A percentile compares a stretch with the other conserved stretches of the same genome.
phyloP scores from a whole-genome alignment of 2,888 invertebrate species.

The Chrysolina oricalcia region DNA sequence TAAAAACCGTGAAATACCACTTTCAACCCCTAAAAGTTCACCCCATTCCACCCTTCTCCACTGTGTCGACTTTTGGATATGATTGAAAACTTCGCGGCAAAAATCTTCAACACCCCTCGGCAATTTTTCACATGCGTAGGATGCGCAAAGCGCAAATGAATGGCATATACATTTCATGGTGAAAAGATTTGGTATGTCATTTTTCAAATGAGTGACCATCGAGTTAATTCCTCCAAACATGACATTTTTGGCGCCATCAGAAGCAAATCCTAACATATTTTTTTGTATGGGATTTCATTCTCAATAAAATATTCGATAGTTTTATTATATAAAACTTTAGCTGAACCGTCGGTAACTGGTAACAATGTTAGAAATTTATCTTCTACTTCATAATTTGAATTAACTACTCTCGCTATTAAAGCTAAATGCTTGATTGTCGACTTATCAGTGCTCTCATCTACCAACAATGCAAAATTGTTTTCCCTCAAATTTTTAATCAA shows the following conservation, averaged over 20 bases:
- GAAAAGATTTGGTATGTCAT: background rate
- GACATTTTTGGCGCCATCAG: background rate
- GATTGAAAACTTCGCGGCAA: constrained; percentile 22
- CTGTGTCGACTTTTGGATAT: constrained; percentile 17
- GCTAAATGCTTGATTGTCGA: constrained; percentile 11
- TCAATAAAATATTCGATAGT: background rate
- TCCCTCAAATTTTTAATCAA: background rate
- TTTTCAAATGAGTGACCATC: constrained; percentile 14
- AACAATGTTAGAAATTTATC: constrained; percentile 17
- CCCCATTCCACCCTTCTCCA: too few species aligned
- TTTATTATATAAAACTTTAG: background rate
- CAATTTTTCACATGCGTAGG: background rate
- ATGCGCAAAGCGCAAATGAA: background rate
- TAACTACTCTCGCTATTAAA: too few species aligned
- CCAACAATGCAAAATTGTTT: background rate
- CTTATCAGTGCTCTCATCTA: background rate
- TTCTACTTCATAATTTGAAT: too few species aligned
- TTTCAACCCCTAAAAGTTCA: too few species aligned
- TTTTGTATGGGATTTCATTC: background rate
- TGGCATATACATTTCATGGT: constrained; percentile 7
- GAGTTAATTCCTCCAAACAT: background rate
- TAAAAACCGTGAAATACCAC: too few species aligned
- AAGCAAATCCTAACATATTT: background rate
- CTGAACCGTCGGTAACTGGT: constrained; percentile 5
- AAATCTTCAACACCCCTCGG: constrained; percentile 21